Percentiles rank a stretch among this genome's conserved stretches.
These are phyloP conservation scores for Aphidius ervi DNA, from an alignment of 1,140 invertebrate species.

Conservation along the genomic window DNA sequence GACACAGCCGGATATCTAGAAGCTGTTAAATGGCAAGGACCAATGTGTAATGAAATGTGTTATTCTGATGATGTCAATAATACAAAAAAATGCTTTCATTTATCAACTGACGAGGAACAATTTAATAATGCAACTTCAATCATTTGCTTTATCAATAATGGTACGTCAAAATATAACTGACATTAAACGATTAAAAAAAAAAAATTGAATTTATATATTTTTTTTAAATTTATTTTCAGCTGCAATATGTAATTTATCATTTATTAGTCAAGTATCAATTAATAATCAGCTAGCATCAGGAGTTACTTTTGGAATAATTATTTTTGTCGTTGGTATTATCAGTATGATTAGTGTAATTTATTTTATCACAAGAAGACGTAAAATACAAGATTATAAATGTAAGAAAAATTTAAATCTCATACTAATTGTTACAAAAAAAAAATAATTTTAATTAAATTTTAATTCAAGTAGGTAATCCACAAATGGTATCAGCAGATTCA, in stretches of 20 bases:
- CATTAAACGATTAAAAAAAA: background rate
- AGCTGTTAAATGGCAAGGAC: slow-evolving; percentile 18
- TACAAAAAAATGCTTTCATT: slow-evolving; percentile 15
- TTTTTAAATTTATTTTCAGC: slow-evolving; percentile 11
- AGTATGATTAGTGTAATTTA: slow-evolving; percentile 1
- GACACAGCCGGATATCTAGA: slow-evolving; percentile 15
- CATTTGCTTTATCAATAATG: slow-evolving; percentile 12
- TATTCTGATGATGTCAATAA: slow-evolving; percentile 4
- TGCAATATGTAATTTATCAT: slow-evolving; percentile 2
- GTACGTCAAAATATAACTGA: slow-evolving; percentile 8
- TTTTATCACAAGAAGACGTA: slow-evolving; percentile 10
- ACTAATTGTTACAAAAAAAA: background rate
- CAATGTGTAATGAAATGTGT: slow-evolving; percentile 18
- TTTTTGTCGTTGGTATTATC: slow-evolving; percentile 12
- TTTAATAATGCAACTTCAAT: background rate
- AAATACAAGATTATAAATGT: slow-evolving; percentile 3
- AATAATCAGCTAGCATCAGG: slow-evolving; percentile 10
- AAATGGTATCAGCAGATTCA: slow-evolving; percentile 11
- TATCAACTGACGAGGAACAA: slow-evolving; percentile 4
- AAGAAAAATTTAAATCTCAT: background rate
- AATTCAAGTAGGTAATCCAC: background rate
- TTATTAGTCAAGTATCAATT: background rate
- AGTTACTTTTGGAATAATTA: background rate
- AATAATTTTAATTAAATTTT: background rate
- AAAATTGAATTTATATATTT: background rate